Evolutionary conservation across 2,797 vertebrate genomes (phyloP).

Genomic region (Percopsis omiscomaycus): DNA sequence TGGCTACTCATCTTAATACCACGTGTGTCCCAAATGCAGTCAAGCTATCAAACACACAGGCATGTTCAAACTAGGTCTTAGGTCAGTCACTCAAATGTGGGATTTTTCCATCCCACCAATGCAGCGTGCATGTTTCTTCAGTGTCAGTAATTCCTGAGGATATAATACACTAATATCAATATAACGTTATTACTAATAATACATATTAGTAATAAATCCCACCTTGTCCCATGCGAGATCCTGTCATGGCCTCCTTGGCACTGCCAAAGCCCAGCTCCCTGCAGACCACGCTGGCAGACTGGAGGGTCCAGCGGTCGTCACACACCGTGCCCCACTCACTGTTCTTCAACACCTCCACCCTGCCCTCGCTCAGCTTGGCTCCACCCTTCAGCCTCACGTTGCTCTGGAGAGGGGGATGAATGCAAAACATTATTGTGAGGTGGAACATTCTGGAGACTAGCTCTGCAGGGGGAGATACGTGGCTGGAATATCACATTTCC

Average conservation of each 20-base stretch:
- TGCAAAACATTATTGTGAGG: neutral
- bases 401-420: conserved; percentile 59
- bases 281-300: conserved; percentile 91
- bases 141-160: too few relatives aligned
- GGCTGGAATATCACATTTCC: too few relatives aligned
- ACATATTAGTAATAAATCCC: conserved; percentile 31
- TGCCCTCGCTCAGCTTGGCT: conserved; percentile 84
- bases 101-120: too few relatives aligned
- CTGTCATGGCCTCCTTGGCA: conserved; percentile 89
- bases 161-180: too few relatives aligned
- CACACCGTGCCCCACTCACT: conserved; percentile 93
- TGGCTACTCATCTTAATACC: too few relatives aligned
- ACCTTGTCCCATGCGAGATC: conserved; percentile 96
- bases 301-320: conserved; percentile 91
- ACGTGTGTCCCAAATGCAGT: too few relatives aligned
- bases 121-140: too few relatives aligned
- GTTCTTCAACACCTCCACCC: conserved; percentile 88
- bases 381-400: conserved; percentile 90
- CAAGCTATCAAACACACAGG: too few relatives aligned
- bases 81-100: too few relatives aligned
- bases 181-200: too few relatives aligned
- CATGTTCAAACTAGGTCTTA: too few relatives aligned
- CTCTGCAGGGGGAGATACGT: too few relatives aligned
- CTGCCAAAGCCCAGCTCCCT: conserved; percentile 94
- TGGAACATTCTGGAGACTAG: neutral